A percentile compares a stretch with the other conserved stretches of the same genome.
phyloP scores from a whole-genome alignment of 2,797 vertebrate species.

The Schizothorax lantsangensis region DNA sequence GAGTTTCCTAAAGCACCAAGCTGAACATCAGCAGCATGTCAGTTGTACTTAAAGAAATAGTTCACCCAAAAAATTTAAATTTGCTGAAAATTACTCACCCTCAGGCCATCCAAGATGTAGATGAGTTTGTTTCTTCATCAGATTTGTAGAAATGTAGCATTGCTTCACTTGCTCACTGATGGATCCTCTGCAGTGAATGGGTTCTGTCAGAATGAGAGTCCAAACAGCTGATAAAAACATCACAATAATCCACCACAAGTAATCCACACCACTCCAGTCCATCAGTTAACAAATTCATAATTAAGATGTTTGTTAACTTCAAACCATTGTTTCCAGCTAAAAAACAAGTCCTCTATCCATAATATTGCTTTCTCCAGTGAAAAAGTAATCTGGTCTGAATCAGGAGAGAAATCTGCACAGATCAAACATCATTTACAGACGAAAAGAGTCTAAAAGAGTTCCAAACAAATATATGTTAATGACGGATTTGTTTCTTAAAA shows the following conservation, averaged over 20 bases:
- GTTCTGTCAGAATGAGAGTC: background rate
- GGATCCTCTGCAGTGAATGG: background rate
- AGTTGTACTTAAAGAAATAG: background rate
- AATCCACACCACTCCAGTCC: background rate
- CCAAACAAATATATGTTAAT: too few species aligned
- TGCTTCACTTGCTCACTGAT: background rate
- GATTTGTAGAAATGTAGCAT: background rate
- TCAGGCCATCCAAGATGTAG: background rate
- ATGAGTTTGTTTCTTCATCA: background rate
- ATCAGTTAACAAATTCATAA: background rate
- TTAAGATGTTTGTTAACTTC: background rate
- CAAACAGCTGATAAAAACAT: background rate
- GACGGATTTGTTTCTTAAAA: background rate
- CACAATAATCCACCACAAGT: background rate
- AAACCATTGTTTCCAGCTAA: too few species aligned
- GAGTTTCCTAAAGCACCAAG: background rate
- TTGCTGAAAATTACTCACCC: background rate
- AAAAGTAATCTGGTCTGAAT: background rate
- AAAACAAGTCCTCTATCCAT: background rate
- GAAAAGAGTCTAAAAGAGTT: too few species aligned
- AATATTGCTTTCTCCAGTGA: background rate
- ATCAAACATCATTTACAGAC: background rate
- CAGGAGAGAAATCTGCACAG: background rate
- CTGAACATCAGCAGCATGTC: background rate
- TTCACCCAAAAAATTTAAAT: background rate